phyloP scores from a whole-genome alignment of 2,113 vertebrate genomes.

The Monarcha castaneiventris region DNA sequence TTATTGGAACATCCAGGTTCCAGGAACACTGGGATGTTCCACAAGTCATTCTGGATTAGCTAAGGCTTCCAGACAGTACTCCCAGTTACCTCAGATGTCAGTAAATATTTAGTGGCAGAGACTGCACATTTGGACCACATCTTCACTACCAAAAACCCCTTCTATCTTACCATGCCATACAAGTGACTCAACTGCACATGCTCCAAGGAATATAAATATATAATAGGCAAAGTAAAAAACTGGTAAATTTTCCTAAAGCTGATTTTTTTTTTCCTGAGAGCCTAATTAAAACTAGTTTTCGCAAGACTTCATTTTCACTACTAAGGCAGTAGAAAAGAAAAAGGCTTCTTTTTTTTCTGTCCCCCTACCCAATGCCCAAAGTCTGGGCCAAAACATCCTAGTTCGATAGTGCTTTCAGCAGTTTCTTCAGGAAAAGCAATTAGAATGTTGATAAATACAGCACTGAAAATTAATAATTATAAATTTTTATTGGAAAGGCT shows the following conservation, averaged over 20 bases:
- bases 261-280: not conserved
- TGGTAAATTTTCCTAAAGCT: not conserved
- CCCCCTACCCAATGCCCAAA: not conserved
- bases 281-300: not conserved
- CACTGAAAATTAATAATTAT: not conserved
- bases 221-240: not conserved
- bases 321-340: not conserved
- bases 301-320: not conserved
- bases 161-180: not conserved
- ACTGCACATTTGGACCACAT: not conserved
- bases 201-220: not conserved
- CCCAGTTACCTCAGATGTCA: not conserved
- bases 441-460: not conserved
- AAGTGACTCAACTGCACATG: not conserved
- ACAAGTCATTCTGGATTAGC: not conserved
- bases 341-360: not conserved
- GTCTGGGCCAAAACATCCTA: not conserved
- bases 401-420: not conserved
- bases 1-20: not conserved
- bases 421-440: not conserved
- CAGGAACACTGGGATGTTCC: not conserved
- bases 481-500: not conserved
- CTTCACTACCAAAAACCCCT: not conserved
- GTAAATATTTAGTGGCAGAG: not conserved
- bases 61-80: not conserved